Evolutionary conservation across 30 jellyfish, hydroid and myxozoan species (phyloP).

Genomic region (Hydractinia echinata): DNA sequence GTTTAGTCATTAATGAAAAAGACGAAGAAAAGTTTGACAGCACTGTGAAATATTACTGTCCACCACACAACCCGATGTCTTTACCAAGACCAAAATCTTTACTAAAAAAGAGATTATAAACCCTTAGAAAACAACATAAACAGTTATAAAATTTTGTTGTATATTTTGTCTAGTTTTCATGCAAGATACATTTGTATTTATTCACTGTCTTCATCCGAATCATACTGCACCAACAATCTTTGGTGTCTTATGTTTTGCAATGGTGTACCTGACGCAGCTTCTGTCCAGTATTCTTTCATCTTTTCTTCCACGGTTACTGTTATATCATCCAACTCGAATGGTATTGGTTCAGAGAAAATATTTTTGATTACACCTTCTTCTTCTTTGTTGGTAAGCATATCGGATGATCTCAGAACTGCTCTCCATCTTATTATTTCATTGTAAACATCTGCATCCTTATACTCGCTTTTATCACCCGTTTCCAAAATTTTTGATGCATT

Average conservation of each 20-base stretch:
- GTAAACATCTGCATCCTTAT: neutral
- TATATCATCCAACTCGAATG: neutral
- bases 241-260: neutral
- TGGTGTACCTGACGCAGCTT: neutral
- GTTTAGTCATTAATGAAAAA: neutral
- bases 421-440: constrained; percentile 11
- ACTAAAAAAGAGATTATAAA: neutral
- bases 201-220: neutral
- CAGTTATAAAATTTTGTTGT: neutral
- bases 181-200: neutral
- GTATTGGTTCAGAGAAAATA: neutral
- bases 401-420: constrained; percentile 15
- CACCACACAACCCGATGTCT: constrained; percentile 2
- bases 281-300: neutral
- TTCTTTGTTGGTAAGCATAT: neutral
- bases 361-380: neutral
- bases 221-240: neutral
- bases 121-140: neutral
- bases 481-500: neutral
- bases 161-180: neutral
- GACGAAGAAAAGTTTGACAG: neutral
- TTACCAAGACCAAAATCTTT: neutral
- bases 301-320: neutral
- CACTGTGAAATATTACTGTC: neutral
- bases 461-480: neutral